phyloP scores from a whole-genome alignment of 2,888 invertebrate genomes.

The Ptychoptera albimana region DNA sequence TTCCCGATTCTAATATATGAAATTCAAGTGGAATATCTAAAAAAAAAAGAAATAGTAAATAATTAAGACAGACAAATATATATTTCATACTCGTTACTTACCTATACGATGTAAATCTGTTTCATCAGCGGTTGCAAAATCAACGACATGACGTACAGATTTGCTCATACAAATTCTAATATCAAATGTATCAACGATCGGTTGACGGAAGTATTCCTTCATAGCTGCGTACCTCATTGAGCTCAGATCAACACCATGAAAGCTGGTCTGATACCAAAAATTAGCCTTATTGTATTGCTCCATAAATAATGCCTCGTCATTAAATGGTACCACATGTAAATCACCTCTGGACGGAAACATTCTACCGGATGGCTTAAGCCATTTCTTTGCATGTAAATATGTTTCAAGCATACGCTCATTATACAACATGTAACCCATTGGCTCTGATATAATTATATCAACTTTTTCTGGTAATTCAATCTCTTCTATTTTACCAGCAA shows the following conservation, averaged over 20 bases:
- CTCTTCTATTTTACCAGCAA: slow-evolving; percentile 97
- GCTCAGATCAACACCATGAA: slow-evolving; percentile 93
- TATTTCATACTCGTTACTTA: slow-evolving; percentile 28
- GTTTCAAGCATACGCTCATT: slow-evolving; percentile 99
- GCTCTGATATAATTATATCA: slow-evolving; percentile 95
- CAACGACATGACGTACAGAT: slow-evolving; percentile 81
- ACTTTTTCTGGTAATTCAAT: slow-evolving; percentile 89
- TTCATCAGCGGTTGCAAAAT: slow-evolving; percentile 85
- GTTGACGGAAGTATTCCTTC: slow-evolving; percentile 95
- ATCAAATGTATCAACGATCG: slow-evolving; percentile 97
- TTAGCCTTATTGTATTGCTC: slow-evolving; percentile 98
- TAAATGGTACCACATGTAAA: slow-evolving; percentile 93
- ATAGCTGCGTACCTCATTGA: slow-evolving; percentile 83
- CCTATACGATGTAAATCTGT: slow-evolving; percentile 81
- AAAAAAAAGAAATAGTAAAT: slow-evolving; percentile 9
- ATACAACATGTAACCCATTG: slow-evolving; percentile 99
- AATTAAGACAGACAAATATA: slow-evolving; percentile 4
- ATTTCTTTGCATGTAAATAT: slow-evolving; percentile 95
- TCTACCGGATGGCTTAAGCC: slow-evolving; percentile 81
- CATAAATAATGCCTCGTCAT: slow-evolving; percentile 93
- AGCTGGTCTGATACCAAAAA: slow-evolving; percentile 97
- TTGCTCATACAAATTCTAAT: slow-evolving; percentile 92
- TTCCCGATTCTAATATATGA: slow-evolving; percentile 79
- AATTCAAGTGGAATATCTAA: slow-evolving; percentile 85
- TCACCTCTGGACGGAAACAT: slow-evolving; percentile 98